Conservation (phyloP, 2,888 invertebrate species). For the Petrolisthes manimaculis region DNA sequence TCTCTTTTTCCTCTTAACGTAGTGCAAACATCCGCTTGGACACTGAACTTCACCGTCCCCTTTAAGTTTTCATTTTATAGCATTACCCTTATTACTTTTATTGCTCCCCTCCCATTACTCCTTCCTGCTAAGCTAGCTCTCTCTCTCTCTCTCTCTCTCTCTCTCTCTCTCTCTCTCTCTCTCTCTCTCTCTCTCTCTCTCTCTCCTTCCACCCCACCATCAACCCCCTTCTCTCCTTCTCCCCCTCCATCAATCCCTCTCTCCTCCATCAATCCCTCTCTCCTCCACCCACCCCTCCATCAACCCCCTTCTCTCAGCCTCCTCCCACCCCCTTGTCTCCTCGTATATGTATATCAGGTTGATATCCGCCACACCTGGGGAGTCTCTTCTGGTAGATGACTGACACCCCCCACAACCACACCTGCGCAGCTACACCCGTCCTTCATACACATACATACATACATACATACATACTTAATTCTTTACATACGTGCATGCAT, state of each 20-base stretch:
- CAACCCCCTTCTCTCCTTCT: background rate
- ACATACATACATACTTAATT: no score
- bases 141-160: no score
- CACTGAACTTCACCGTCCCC: no score
- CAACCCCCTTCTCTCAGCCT: background rate
- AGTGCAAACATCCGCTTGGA: no score
- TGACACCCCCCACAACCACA: slow-evolving; percentile 29
- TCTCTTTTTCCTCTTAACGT: background rate
- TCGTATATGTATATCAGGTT: background rate
- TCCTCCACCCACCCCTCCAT: background rate
- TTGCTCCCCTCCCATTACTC: background rate
- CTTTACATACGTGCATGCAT: no score
- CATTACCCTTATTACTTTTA: no score
- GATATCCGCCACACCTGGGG: slow-evolving; percentile 30
- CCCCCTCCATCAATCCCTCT: background rate
- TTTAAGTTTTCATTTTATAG: no score
- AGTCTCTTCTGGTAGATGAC: slow-evolving; percentile 15
- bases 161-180: background rate
- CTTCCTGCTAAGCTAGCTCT: no score
- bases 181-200: background rate
- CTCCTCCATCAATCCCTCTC: background rate
- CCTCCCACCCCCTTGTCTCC: background rate
- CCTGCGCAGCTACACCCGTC: slow-evolving; percentile 28
- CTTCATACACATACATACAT: slow-evolving; percentile 9
- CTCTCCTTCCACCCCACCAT: background rate